A percentile compares a stretch with the other conserved stretches of the same genome.
These are phyloP conservation scores for Leptoclinus maculatus DNA, from an alignment of 2,797 vertebrate genomes.

Conservation along the genomic window DNA sequence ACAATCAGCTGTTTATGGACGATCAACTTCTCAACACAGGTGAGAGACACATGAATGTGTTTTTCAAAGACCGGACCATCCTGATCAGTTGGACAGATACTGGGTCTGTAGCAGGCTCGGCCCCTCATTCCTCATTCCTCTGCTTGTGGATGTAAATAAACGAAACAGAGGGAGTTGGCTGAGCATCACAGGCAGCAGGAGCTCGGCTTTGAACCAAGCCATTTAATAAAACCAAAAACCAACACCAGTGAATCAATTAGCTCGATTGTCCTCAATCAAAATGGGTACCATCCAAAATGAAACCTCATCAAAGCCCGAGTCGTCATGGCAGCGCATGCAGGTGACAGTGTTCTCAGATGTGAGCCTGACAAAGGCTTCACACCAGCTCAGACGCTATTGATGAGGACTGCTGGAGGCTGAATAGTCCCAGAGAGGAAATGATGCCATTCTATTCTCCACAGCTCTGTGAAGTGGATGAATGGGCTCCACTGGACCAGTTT, in stretches of 20 bases:
- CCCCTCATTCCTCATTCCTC: background rate
- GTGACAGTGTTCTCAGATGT: conserved; percentile 62
- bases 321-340: conserved; percentile 67
- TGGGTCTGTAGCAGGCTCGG: no score
- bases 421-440: conserved; percentile 62
- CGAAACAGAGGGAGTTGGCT: background rate
- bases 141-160: background rate
- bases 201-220: background rate
- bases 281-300: background rate
- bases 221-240: background rate
- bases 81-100: no score
- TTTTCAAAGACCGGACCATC: background rate
- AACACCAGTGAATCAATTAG: conserved; percentile 25
- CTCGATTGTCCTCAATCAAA: conserved; percentile 21
- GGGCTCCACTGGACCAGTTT: conserved; percentile 10
- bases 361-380: conserved; percentile 74
- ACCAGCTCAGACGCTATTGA: conserved; percentile 70
- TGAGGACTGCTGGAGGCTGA: conserved; percentile 62
- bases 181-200: background rate
- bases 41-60: background rate
- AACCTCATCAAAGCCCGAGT: conserved; percentile 64
- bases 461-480: conserved; percentile 69
- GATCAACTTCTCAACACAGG: background rate
- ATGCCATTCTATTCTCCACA: conserved; percentile 32
- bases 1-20: background rate